Percentiles rank a stretch among this genome's conserved stretches.
Evolutionary conservation across 2,797 vertebrate genomes (phyloP).

Genomic region (Heterohyrax brucei): DNA sequence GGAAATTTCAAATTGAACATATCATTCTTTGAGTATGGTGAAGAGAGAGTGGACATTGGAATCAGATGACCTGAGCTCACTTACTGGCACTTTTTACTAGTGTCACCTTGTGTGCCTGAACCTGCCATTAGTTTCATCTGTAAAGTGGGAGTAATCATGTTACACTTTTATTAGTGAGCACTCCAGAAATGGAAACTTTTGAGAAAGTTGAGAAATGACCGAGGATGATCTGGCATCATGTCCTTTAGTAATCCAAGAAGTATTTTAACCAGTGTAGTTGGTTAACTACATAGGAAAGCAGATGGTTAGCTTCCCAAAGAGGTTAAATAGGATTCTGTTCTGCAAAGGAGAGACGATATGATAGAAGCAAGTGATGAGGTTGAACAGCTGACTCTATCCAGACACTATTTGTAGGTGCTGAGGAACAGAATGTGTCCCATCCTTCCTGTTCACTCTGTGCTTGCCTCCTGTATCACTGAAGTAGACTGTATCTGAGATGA

Average conservation of each 20-base stretch:
- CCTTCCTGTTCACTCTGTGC: background rate
- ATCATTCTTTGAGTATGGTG: background rate
- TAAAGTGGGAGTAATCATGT: constrained; percentile 18
- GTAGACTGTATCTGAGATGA: background rate
- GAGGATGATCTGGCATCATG: background rate
- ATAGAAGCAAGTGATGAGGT: background rate
- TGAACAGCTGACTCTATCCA: background rate
- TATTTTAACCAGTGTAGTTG: background rate
- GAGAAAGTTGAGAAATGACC: background rate
- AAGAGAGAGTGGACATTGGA: constrained; percentile 24
- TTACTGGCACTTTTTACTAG: background rate
- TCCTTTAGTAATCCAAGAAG: background rate
- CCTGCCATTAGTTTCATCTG: constrained; percentile 44
- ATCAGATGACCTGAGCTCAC: background rate
- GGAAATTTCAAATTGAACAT: background rate
- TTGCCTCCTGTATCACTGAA: background rate
- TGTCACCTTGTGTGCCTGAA: constrained; percentile 18
- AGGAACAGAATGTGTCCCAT: background rate
- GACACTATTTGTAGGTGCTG: background rate
- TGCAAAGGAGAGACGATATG: constrained; percentile 11
- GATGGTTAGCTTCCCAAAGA: background rate
- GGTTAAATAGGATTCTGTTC: background rate
- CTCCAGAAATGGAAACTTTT: constrained; percentile 43
- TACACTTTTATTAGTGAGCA: constrained; percentile 42
- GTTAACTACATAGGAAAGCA: constrained; percentile 56